phyloP scores from a whole-genome alignment of 2,113 vertebrate species.

The Phrynocephalus versicolor region DNA sequence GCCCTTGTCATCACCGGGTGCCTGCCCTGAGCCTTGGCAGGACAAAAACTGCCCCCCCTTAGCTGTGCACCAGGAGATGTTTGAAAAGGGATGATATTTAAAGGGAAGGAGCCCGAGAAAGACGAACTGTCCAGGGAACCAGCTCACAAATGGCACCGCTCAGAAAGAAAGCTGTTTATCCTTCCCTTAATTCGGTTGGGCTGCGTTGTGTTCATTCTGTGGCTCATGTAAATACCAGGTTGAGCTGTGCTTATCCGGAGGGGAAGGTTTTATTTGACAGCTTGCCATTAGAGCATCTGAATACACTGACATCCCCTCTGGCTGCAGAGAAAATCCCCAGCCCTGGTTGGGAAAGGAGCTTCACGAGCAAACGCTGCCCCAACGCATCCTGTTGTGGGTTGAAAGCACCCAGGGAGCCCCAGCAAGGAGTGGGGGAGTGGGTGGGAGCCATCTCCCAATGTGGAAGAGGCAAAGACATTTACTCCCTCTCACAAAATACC shows the following conservation, averaged over 20 bases:
- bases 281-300: conserved; percentile 46
- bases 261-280: conserved; percentile 33
- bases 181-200: neutral
- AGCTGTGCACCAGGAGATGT: conserved; percentile 47
- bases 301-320: conserved; percentile 29
- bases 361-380: neutral
- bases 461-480: no score
- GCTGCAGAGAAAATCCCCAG: neutral
- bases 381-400: no score
- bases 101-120: conserved; percentile 58
- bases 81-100: conserved; percentile 64
- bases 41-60: conserved; percentile 24
- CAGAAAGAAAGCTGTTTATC: conserved; percentile 33
- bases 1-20: neutral
- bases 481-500: no score
- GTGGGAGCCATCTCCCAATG: rapidly evolving
- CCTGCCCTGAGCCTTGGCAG: neutral
- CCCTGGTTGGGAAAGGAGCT: no score
- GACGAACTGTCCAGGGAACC: conserved; percentile 46
- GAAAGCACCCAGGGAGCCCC: neutral
- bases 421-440: neutral
- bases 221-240: conserved; percentile 27
- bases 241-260: neutral
- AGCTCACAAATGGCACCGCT: conserved; percentile 48
- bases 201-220: neutral